These are phyloP conservation scores for Erebia palarica DNA, from an alignment of 2,888 invertebrate genomes.

Conservation along the genomic window DNA sequence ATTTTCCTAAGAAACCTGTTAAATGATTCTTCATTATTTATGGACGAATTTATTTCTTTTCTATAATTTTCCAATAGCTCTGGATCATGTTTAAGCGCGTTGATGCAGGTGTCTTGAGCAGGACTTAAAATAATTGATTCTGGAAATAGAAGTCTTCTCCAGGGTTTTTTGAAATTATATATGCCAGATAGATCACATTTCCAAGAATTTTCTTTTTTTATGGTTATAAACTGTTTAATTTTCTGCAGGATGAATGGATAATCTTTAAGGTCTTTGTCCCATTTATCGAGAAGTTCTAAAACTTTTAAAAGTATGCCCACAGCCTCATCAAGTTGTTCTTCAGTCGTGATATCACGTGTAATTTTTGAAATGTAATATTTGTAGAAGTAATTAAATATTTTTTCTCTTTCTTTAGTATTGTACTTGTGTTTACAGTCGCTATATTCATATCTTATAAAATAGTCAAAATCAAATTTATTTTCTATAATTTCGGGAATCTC, in stretches of 20 bases:
- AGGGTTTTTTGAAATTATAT: slow-evolving; percentile 57
- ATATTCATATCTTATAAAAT: slow-evolving; percentile 5
- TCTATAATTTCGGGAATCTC: slow-evolving; percentile 55
- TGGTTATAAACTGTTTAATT: slow-evolving; percentile 50
- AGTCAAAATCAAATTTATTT: slow-evolving; percentile 50
- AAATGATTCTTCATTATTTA: slow-evolving; percentile 45
- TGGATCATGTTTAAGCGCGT: slow-evolving; percentile 65
- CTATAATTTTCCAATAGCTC: slow-evolving; percentile 50
- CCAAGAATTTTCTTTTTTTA: slow-evolving; percentile 50
- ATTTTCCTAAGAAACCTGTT: slow-evolving; percentile 54
- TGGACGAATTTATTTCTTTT: slow-evolving; percentile 46
- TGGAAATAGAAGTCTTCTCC: slow-evolving; percentile 60
- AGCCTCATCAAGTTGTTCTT: slow-evolving; percentile 45
- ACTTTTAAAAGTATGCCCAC: slow-evolving; percentile 44
- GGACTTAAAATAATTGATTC: slow-evolving; percentile 56
- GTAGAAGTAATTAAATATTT: slow-evolving; percentile 57
- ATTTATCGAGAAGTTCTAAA: slow-evolving; percentile 52
- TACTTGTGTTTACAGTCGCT: slow-evolving; percentile 41
- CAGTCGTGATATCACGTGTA: slow-evolving; percentile 42
- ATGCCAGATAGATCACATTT: slow-evolving; percentile 47
- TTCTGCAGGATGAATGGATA: slow-evolving; percentile 48
- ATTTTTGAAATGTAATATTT: slow-evolving; percentile 45
- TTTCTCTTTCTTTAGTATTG: slow-evolving; percentile 49
- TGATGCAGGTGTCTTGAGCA: slow-evolving; percentile 53
- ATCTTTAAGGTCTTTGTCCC: slow-evolving; percentile 55